Base-by-base conservation (phyloP, 2,888 invertebrate species). In the Cosmia trapezina region DNA sequence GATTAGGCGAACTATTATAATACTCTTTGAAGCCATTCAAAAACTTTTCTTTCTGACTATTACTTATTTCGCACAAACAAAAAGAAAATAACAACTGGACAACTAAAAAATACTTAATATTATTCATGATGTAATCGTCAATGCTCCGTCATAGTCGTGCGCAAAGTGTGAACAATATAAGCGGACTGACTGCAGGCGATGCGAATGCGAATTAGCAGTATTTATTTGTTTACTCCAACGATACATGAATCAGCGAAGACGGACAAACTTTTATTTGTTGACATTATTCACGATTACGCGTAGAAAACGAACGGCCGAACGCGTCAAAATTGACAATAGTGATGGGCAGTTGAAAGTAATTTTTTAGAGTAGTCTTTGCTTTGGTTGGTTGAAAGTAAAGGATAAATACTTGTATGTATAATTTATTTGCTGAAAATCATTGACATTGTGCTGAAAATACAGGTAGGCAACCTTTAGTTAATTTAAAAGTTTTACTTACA, bases 1-100 rank as follows among this genome's bases (percentile, higher is more conserved):
- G 94, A 83, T 95, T 91, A 61, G 96, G 95, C 80, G 95, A 91
- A 83, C 93, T 93, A 89, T 96, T 97, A 82, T 96, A 92, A 89
- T 94, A 93, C 51, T 95, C 87, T 78, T 97, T 85, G 80, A 97
- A 94, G 80, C 89, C 93, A 91, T 88, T 92, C 75, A 91, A 91
- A 70, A 94, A 86, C 72, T 91, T 93, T 43, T 89, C 89, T 78
- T 91, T 91, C 78, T 86, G 89, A 68, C 90, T 90, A 57, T 83
- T 65, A 87, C 86, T 90, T 73, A 94, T 69, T 80, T 95, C 93
- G 77, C 92, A 89, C 61, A 87, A 90, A 87, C 91, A 89, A 78
- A 81, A 73, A 47, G 85, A 83, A 84, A 90, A 69, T 81, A 93
- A 81, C 11, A 83, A 79, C 81, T 87, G 76, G 75, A 88, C 76